A percentile compares a stretch with the other conserved stretches of the same genome.
phyloP scores from a whole-genome alignment of 2,113 vertebrate species.

The Urocolius indicus region DNA sequence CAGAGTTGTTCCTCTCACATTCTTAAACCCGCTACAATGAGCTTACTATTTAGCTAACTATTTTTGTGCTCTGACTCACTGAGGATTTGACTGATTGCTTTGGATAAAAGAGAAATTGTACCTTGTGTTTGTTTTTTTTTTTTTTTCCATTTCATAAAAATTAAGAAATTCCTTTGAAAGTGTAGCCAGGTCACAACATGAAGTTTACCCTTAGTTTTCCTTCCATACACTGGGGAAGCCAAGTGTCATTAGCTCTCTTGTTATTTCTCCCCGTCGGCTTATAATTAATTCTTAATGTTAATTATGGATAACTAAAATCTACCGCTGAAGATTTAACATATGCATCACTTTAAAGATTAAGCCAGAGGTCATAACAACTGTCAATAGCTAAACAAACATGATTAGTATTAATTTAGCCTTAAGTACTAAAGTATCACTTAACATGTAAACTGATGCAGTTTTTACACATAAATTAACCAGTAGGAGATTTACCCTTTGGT shows the following conservation, averaged over 20 bases:
- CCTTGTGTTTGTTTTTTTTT: fast-evolving
- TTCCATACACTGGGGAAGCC: background rate
- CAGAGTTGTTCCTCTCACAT: no score
- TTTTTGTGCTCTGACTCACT: background rate
- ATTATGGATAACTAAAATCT: background rate
- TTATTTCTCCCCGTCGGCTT: background rate
- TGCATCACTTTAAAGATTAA: background rate
- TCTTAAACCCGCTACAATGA: no score
- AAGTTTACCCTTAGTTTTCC: background rate
- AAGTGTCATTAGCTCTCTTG: background rate
- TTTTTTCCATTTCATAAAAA: background rate
- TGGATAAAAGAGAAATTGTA: background rate
- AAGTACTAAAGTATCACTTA: slow-evolving; percentile 31
- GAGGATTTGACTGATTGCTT: background rate
- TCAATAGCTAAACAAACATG: slow-evolving; percentile 16
- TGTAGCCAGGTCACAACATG: background rate
- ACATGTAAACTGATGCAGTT: background rate
- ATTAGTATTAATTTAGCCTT: slow-evolving; percentile 24
- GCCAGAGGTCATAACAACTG: slow-evolving; percentile 21
- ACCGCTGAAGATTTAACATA: background rate
- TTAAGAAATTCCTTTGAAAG: background rate
- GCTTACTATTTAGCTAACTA: background rate
- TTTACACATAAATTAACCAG: slow-evolving; percentile 28
- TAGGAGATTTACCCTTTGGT: slow-evolving; percentile 8
- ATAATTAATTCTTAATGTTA: background rate